Evolutionary conservation across 2,797 vertebrate genomes (phyloP).

Genomic region (Coranthus polyacanthus): DNA sequence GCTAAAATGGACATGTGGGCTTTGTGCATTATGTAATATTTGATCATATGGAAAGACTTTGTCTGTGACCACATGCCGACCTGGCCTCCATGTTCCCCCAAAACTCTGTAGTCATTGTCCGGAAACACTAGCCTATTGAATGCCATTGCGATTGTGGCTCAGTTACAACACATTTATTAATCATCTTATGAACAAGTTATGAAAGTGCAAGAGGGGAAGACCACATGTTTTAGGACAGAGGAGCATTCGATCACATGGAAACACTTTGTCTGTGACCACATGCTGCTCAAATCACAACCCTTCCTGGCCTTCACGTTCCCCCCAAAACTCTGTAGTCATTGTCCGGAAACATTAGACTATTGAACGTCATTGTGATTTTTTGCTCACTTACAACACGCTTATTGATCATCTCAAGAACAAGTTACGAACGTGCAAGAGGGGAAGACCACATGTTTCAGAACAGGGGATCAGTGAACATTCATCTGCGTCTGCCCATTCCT

Average conservation of each 20-base stretch:
- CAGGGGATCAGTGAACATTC: slow-evolving; percentile 30
- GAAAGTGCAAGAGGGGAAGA: slow-evolving; percentile 38
- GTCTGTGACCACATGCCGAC: slow-evolving; percentile 33
- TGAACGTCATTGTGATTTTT: slow-evolving; percentile 26
- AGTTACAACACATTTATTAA: slow-evolving; percentile 32
- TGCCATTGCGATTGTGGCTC: slow-evolving; percentile 24
- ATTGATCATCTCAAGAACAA: slow-evolving; percentile 21
- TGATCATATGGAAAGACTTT: slow-evolving; percentile 56
- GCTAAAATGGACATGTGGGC: not conserved
- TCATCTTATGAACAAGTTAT: slow-evolving; percentile 34
- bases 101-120: slow-evolving; percentile 35
- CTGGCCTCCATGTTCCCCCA: slow-evolving; percentile 29
- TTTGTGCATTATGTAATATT: slow-evolving; percentile 44
- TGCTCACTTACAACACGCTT: slow-evolving; percentile 28
- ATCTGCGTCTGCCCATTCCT: slow-evolving; percentile 47
- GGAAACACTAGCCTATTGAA: slow-evolving; percentile 40
- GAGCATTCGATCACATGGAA: slow-evolving; percentile 47
- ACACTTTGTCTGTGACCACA: slow-evolving; percentile 36
- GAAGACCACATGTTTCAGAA: slow-evolving; percentile 50
- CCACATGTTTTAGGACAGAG: slow-evolving; percentile 45
- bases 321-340: slow-evolving; percentile 27
- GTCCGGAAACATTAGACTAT: slow-evolving; percentile 43
- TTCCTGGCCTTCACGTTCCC: slow-evolving; percentile 25
- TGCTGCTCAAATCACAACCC: slow-evolving; percentile 39
- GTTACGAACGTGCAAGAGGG: slow-evolving; percentile 40